phyloP scores from a whole-genome alignment of 2,888 invertebrate genomes.

The Xestobium rufovillosum region DNA sequence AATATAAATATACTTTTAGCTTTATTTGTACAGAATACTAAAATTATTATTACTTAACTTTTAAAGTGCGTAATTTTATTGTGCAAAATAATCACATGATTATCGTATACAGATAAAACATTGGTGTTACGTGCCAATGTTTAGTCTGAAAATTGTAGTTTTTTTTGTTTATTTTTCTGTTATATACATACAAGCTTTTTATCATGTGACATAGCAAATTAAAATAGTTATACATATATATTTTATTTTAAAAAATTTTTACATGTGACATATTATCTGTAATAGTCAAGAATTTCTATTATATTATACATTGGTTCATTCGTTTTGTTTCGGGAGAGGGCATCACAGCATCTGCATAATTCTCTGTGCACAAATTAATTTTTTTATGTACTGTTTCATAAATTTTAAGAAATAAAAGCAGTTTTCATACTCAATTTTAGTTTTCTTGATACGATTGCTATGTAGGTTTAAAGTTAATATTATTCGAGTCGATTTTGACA shows the following conservation, averaged over 20 bases:
- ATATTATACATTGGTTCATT: too few relatives aligned
- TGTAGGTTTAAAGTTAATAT: too few relatives aligned
- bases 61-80: constrained; percentile 36
- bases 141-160: constrained; percentile 8
- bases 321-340: constrained; percentile 22
- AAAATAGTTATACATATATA: too few relatives aligned
- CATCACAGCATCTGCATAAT: constrained; percentile 25
- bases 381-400: constrained; percentile 36
- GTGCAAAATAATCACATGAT: constrained; percentile 30
- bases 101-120: constrained; percentile 20
- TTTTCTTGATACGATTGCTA: too few relatives aligned
- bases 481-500: too few relatives aligned
- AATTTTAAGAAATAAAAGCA: constrained; percentile 38
- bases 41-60: constrained; percentile 38
- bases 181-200: too few relatives aligned
- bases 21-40: constrained; percentile 43
- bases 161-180: too few relatives aligned
- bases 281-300: too few relatives aligned
- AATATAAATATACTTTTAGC: constrained; percentile 36
- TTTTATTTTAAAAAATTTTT: too few relatives aligned
- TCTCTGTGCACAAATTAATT: constrained; percentile 32
- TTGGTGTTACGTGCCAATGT: constrained; percentile 17
- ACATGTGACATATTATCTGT: too few relatives aligned
- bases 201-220: too few relatives aligned
- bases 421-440: constrained; percentile 36